Evolutionary conservation across 2,113 vertebrate genomes (phyloP).

Genomic region (Semnopithecus entellus): DNA sequence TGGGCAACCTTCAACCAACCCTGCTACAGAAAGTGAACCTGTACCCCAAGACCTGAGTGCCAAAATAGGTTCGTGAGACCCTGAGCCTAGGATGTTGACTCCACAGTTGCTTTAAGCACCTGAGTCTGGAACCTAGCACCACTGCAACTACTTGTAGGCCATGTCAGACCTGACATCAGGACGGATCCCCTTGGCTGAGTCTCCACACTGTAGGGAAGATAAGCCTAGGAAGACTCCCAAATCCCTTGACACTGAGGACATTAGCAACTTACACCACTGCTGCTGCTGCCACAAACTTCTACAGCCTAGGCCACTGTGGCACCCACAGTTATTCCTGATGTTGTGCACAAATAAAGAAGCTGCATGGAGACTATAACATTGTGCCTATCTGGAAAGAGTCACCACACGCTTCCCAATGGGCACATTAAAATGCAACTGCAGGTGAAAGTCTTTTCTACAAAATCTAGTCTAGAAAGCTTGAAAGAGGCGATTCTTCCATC

Average conservation of each 20-base stretch:
- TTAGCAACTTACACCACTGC: background rate
- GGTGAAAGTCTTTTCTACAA: background rate
- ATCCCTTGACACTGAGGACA: background rate
- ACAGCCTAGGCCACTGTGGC: background rate
- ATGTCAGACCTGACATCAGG: background rate
- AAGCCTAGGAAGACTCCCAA: background rate
- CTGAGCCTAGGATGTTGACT: background rate
- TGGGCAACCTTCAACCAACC: background rate
- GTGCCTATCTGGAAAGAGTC: background rate
- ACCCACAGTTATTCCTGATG: background rate
- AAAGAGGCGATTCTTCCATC: background rate
- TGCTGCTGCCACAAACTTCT: background rate
- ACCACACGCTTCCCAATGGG: background rate
- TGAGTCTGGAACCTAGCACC: background rate
- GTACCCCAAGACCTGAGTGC: background rate
- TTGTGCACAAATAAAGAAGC: background rate
- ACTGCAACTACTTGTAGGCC: background rate
- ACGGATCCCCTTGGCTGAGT: background rate
- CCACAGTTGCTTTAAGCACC: background rate
- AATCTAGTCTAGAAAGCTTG: background rate
- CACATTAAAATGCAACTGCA: background rate
- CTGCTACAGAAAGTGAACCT: background rate
- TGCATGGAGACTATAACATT: background rate
- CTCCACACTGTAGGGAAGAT: background rate
- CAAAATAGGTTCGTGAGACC: background rate